Evolutionary conservation across 2,113 vertebrate genomes (phyloP).

Genomic region (Morone chrysops): DNA sequence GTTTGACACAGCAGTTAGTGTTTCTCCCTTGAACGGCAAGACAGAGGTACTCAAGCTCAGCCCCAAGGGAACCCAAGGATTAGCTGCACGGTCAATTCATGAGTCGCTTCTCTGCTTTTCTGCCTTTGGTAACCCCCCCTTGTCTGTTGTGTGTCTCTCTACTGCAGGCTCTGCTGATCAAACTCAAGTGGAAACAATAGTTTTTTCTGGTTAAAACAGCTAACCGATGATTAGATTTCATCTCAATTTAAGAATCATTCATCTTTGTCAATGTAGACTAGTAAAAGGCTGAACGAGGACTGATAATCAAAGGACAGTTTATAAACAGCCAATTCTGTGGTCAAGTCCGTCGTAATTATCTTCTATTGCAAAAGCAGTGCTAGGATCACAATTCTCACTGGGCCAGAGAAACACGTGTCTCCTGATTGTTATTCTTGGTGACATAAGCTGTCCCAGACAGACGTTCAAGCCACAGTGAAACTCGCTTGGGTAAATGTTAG

Average conservation of each 20-base stretch:
- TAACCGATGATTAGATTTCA: background rate
- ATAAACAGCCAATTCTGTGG: background rate
- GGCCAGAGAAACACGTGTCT: background rate
- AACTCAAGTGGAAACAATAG: conserved; percentile 33
- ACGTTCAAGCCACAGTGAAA: conserved; percentile 16
- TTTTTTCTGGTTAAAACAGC: background rate
- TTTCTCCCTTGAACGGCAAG: conserved; percentile 56
- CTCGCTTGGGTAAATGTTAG: conserved; percentile 28
- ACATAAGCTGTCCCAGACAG: conserved; percentile 8
- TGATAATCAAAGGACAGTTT: background rate
- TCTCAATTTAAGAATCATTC: background rate
- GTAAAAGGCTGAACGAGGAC: background rate
- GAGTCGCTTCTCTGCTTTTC: conserved; percentile 38
- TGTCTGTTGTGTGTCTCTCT: conserved; percentile 18
- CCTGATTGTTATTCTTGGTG: conserved; percentile 10
- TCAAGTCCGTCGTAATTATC: background rate
- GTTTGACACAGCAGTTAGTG: conserved; percentile 67
- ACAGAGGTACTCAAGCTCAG: conserved; percentile 43
- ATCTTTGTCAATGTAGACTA: background rate
- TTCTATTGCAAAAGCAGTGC: background rate
- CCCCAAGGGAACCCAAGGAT: conserved; percentile 51
- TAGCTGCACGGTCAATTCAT: conserved; percentile 63
- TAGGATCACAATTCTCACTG: background rate
- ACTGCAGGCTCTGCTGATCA: conserved; percentile 33
- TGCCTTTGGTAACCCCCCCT: background rate